Evolutionary conservation across 2,113 vertebrate species (phyloP).

Genomic region (Micronycteris hirsuta): DNA sequence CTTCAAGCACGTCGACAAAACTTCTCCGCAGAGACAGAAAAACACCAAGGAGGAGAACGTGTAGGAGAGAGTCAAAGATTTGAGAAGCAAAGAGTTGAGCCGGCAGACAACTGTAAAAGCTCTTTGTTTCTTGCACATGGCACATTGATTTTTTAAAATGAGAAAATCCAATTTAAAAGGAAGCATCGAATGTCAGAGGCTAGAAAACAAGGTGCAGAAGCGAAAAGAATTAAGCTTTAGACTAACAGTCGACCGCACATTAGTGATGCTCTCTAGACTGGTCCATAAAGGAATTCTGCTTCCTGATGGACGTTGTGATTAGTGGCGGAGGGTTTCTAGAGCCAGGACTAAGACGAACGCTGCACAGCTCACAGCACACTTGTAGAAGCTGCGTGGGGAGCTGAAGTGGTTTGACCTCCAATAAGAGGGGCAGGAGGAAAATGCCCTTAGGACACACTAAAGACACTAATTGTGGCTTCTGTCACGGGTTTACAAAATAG

Average conservation of each 20-base stretch:
- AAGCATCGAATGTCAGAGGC: not conserved
- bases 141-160: not conserved
- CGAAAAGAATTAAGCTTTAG: not conserved
- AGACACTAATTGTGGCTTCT: not conserved
- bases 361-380: accelerated
- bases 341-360: not conserved
- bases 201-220: not conserved
- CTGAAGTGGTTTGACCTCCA: not conserved
- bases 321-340: not conserved
- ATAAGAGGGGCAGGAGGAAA: not conserved
- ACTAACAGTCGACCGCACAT: not conserved
- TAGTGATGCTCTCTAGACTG: not conserved
- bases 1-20: not conserved
- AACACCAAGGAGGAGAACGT: not conserved
- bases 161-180: not conserved
- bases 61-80: not conserved
- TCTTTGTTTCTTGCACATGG: not conserved
- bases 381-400: not conserved
- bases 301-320: not conserved
- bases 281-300: not conserved
- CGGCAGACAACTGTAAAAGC: not conserved
- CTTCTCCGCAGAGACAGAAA: not conserved
- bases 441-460: not conserved
- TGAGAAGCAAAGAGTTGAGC: not conserved
- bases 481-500: not conserved